Evolutionary conservation across 2,888 invertebrate species (phyloP), one percentile per base, ranked within the genome.

Genomic region (Ectemnius continuus): DNA sequence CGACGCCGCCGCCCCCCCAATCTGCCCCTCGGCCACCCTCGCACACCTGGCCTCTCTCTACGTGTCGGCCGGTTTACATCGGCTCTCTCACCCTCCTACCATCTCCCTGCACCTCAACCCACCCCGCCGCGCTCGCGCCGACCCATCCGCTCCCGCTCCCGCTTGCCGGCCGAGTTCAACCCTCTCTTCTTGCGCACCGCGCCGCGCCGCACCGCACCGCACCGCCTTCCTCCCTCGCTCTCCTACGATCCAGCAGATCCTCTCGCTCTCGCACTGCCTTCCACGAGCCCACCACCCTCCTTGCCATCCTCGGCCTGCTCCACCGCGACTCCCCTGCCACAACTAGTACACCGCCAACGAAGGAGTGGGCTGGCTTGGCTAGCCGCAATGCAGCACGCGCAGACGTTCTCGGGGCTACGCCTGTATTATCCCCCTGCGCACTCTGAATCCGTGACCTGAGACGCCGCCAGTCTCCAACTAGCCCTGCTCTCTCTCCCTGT

Each of bases 331-430:
- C 45, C 6, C 16, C 59, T 47, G 28, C 47, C 59, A 20, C 59
- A 64, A 58, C 47, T 67, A 64, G 52, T 76, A 68, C 71, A 65
- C 67, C 61, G 20, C 45, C 63, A 60, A 61, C 76, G 67, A 74
- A 80, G 75, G 79, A 82, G 82, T 77, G 76, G 83, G 76, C 83
- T 80, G 84, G 82, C 87, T 77, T 76, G 83, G 76, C 83, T 80
- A 84, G 82, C 87, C 85, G 88, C 88, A 88, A 85, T 88, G 88
- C 87, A 87, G 80, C 83, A 86, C 87, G 88, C 88, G 88, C 88
- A 87, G 87, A 85, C 86, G 87, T 87, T 78, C 85, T 87, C 72
- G 76, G 76, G 72, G 82, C 79, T 81, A 78, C 76, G 82, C 81
- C 78, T 75, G 80, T 82, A 84, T 85, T 78, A 80, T 83, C 70